phyloP scores from a whole-genome alignment of 2,797 vertebrate genomes.

The Arremon brunneinucha region DNA sequence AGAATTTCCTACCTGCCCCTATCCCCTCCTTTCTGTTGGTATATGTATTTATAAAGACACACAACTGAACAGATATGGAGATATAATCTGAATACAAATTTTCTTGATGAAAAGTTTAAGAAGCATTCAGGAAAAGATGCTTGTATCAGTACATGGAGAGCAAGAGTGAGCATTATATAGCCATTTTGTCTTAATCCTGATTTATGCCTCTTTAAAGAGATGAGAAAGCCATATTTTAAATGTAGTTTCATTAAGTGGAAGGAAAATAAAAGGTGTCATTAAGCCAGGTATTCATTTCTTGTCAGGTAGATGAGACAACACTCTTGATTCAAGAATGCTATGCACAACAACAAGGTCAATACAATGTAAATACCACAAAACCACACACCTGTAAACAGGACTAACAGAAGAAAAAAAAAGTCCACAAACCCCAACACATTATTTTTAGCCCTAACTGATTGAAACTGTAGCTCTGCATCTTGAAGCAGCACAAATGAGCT shows the following conservation, averaged over 20 bases:
- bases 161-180: not conserved
- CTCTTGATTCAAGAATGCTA: not conserved
- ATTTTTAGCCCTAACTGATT: not conserved
- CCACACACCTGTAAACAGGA: not conserved
- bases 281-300: not conserved
- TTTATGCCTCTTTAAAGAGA: not conserved
- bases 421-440: accelerated
- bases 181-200: not conserved
- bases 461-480: not conserved
- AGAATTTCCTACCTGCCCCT: not conserved
- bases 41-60: not conserved
- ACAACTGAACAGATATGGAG: not conserved
- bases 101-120: not conserved
- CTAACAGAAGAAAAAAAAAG: not conserved
- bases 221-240: not conserved
- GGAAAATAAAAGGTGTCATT: not conserved
- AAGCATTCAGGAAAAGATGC: not conserved
- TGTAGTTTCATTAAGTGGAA: not conserved
- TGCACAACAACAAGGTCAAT: not conserved
- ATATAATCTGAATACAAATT: not conserved
- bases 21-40: not conserved
- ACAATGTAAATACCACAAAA: not conserved
- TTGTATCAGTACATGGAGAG: not conserved
- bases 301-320: not conserved
- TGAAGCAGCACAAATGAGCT: not conserved